Evolutionary conservation across 30 jellyfish, hydroid and myxozoan species (phyloP).

Genomic region (Hydractinia echinata): DNA sequence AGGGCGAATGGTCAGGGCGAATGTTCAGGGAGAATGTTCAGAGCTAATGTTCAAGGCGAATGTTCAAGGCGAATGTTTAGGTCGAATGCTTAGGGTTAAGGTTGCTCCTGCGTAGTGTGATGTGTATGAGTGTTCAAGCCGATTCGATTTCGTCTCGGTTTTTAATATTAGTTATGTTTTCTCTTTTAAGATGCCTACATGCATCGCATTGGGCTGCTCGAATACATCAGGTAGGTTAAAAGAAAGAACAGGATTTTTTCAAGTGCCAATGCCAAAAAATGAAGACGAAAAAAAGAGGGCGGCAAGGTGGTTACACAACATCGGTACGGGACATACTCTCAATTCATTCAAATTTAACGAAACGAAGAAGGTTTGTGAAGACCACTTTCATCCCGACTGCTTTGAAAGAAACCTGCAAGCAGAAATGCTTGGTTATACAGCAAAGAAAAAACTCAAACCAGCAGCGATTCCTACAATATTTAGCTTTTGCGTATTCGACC

Average conservation of each 20-base stretch:
- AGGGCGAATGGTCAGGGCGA: too few relatives aligned
- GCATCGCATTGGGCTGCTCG: neutral
- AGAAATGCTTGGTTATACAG: neutral
- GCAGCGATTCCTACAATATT: neutral
- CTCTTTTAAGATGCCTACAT: slow-evolving; percentile 4
- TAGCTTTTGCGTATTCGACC: neutral
- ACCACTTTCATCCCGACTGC: neutral
- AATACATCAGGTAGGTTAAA: neutral
- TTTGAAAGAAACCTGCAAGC: neutral
- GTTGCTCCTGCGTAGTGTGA: too few relatives aligned
- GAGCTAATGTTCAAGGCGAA: too few relatives aligned
- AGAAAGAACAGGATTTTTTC: neutral
- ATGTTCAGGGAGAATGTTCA: too few relatives aligned
- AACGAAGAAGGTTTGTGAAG: neutral
- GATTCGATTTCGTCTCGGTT: too few relatives aligned
- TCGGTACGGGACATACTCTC: neutral
- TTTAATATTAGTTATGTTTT: too few relatives aligned
- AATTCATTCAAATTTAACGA: neutral
- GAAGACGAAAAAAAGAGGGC: neutral
- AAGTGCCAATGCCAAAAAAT: neutral
- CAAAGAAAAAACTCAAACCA: neutral
- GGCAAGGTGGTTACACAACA: neutral
- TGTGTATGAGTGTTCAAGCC: too few relatives aligned
- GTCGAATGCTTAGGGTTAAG: too few relatives aligned
- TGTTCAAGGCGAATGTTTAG: too few relatives aligned